Evolutionary conservation across 2,113 vertebrate genomes (phyloP), one percentile per base, ranked within the genome.

Genomic region (Hypocryptadius cinnamomeus): DNA sequence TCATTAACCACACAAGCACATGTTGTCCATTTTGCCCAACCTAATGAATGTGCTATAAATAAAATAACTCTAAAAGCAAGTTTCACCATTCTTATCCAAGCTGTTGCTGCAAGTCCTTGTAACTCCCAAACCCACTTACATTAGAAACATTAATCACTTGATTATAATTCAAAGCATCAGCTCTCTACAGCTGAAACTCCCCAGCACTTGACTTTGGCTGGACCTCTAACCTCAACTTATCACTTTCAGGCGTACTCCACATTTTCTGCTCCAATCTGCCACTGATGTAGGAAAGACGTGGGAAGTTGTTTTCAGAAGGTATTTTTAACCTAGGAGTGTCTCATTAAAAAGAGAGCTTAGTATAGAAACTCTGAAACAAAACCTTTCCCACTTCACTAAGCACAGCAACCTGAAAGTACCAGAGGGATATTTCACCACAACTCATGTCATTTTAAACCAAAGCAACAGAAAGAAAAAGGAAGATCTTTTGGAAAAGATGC

Each of bases 1-100:
- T 95, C 95, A 96, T 97, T 96, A 96, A 97, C 96, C 96, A 81
- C 94, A 76, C 76, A 91, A 92, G 96, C 89, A 96, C 94, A 93
- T 79, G 91, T 84, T 97, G 95, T 94, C 76, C 94, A 76, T 93
- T 96, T 86, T 80, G 82, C 59, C 65, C 35, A 4, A 86, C 77
- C 85, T 94, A 96, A 97, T 89, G 87, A 95, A 88, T 25, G 65
- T 84, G 92, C 91, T 95, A 92, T 85, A 97, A 97, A 96, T 94
- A 97, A 96, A 95, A 80, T 37, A 74, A 47, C 54, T 89, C 73
- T 68, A 87, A 95, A 95, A 77, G 83, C 80, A 92, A 80, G 87
- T 95, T 97, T 93, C 91, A 66, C 85, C 87, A 72, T 77, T 60
- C 87, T 87, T 95, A 87, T n/a, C 50, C 92, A 92, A 90, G 91